These are phyloP conservation scores for Jacana jacana DNA, from an alignment of 2,113 vertebrate genomes.

Conservation along the genomic window DNA sequence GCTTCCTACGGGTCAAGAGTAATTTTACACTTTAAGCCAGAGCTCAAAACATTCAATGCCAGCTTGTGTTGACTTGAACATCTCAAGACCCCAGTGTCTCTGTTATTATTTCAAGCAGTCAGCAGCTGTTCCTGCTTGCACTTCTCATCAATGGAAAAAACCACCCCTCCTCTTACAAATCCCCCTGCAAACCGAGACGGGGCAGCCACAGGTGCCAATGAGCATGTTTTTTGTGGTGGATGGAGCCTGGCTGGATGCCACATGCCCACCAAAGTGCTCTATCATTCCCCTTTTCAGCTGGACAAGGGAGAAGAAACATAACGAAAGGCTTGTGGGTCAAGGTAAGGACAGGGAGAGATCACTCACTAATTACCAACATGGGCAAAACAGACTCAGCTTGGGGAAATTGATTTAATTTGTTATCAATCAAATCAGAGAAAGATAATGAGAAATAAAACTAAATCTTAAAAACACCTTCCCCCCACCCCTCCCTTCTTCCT, in stretches of 20 bases:
- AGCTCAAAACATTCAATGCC: slow-evolving; percentile 14
- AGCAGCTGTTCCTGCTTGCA: slow-evolving; percentile 63
- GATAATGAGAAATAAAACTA: neutral
- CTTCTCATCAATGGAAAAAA: neutral
- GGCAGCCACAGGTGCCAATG: neutral
- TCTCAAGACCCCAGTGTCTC: slow-evolving; percentile 25
- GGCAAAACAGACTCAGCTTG: neutral
- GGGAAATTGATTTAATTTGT: neutral
- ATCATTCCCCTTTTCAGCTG: neutral
- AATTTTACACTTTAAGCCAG: slow-evolving; percentile 32
- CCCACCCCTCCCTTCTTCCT: neutral
- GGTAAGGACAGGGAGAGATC: neutral
- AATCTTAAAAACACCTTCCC: neutral
- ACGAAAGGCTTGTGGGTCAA: neutral
- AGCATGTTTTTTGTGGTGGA: neutral
- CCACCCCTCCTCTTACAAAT: neutral
- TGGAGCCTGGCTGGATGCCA: neutral
- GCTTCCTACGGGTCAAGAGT: slow-evolving; percentile 26
- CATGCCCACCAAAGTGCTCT: neutral
- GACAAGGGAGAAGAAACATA: neutral
- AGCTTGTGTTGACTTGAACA: slow-evolving; percentile 50
- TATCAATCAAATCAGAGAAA: neutral
- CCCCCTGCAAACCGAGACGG: slow-evolving; percentile 33
- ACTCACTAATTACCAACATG: neutral
- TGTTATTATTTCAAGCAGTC: slow-evolving; percentile 38